Conservation (phyloP, 2,888 invertebrate genomes). For the Tenodera sinensis region DNA sequence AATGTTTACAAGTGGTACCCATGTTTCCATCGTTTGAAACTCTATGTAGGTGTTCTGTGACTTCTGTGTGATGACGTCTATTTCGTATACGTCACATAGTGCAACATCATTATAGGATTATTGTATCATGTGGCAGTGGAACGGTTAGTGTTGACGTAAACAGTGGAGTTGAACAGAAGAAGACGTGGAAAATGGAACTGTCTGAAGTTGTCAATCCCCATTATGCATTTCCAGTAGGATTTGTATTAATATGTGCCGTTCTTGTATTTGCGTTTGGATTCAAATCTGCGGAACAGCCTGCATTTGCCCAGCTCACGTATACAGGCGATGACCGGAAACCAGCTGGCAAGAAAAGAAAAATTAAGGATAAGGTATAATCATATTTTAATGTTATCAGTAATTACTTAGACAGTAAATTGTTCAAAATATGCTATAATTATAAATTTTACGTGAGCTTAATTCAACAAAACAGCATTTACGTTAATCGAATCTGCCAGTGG, state of each 20-base stretch:
- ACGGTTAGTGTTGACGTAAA: constrained; percentile 36
- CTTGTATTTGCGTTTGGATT: constrained; percentile 76
- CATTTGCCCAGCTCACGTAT: constrained; percentile 66
- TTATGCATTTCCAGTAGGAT: constrained; percentile 54
- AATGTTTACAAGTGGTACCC: too few species aligned
- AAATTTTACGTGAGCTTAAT: too few species aligned
- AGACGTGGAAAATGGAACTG: constrained; percentile 36
- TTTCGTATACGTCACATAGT: not conserved
- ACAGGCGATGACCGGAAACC: constrained; percentile 64
- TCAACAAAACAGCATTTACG: too few species aligned
- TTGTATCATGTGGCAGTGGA: constrained; percentile 7
- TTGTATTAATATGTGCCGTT: constrained; percentile 68
- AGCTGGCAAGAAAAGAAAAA: constrained; percentile 58
- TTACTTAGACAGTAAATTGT: too few species aligned
- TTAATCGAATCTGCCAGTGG: too few species aligned
- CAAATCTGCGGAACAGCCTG: constrained; percentile 75
- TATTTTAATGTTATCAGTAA: not conserved
- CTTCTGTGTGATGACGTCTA: too few species aligned
- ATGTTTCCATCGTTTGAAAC: too few species aligned
- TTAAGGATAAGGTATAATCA: constrained; percentile 38
- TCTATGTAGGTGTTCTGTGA: too few species aligned
- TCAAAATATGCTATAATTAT: too few species aligned
- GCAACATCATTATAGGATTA: not conserved
- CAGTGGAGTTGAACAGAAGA: constrained; percentile 29
- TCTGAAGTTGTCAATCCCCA: constrained; percentile 45